phyloP scores from a whole-genome alignment of 2,888 invertebrate species.

The Stenoptilia bipunctidactyla region DNA sequence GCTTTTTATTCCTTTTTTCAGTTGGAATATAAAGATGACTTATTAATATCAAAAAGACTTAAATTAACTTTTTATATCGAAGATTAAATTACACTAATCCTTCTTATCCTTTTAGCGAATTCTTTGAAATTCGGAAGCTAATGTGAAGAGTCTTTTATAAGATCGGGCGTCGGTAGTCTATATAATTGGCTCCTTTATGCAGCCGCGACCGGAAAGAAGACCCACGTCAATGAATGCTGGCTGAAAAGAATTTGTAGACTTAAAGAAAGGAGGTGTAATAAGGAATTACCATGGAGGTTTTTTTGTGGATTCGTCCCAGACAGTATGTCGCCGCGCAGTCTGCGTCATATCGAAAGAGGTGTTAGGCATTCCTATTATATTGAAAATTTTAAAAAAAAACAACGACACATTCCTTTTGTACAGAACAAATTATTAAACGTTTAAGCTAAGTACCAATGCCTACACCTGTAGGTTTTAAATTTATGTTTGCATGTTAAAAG shows the following conservation, averaged over 20 bases:
- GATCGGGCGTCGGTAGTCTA: slow-evolving; percentile 38
- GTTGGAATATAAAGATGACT: background rate
- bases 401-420: no score
- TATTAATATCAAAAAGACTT: background rate
- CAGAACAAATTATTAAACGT: no score
- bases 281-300: slow-evolving; percentile 24
- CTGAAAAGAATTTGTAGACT: slow-evolving; percentile 52
- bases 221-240: slow-evolving; percentile 48
- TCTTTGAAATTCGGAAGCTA: slow-evolving; percentile 64
- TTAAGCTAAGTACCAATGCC: no score
- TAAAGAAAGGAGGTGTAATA: slow-evolving; percentile 37
- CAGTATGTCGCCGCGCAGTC: slow-evolving; percentile 45
- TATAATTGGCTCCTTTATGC: slow-evolving; percentile 61
- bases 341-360: background rate
- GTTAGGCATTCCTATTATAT: no score
- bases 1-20: background rate
- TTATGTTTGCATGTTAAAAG: background rate
- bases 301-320: slow-evolving; percentile 27
- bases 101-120: slow-evolving; percentile 33
- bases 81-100: slow-evolving; percentile 49
- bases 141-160: slow-evolving; percentile 39
- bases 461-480: no score
- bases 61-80: slow-evolving; percentile 12
- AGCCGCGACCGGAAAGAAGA: slow-evolving; percentile 51
- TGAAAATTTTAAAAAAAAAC: no score